These are phyloP conservation scores for Dicrostonyx torquatus DNA, from an alignment of 2,797 vertebrate genomes.

Conservation along the genomic window DNA sequence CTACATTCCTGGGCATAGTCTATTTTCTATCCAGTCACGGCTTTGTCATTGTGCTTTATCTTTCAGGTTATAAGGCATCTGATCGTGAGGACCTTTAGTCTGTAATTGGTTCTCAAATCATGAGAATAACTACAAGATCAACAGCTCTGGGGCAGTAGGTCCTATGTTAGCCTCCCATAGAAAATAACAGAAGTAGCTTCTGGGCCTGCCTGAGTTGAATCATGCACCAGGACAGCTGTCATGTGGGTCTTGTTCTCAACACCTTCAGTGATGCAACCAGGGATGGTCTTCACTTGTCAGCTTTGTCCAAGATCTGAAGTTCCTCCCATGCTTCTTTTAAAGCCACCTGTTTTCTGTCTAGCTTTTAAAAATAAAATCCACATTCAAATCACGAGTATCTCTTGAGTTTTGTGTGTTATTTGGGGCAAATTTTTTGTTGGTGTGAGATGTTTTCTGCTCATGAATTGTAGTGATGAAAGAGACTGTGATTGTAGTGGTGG, in stretches of 20 bases:
- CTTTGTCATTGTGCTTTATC: neutral
- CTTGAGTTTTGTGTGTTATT: neutral
- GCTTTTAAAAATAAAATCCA: neutral
- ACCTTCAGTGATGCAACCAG: constrained; percentile 89
- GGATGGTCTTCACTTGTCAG: constrained; percentile 53
- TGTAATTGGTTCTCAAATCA: constrained; percentile 48
- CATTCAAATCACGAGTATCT: neutral
- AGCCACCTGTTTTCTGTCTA: neutral
- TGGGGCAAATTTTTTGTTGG: neutral
- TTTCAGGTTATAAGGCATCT: constrained; percentile 55
- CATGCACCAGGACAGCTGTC: constrained; percentile 80
- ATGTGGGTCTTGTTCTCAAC: too few relatives aligned
- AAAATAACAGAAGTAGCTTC: constrained; percentile 84
- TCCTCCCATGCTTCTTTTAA: neutral
- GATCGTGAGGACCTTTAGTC: neutral
- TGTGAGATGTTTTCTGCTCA: neutral
- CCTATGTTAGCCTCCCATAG: constrained; percentile 85
- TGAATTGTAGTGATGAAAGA: neutral
- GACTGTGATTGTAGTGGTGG: neutral
- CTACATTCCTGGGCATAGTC: neutral
- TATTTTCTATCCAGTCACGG: neutral
- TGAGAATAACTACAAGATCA: neutral
- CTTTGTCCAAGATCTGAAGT: neutral
- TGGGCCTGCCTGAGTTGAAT: constrained; percentile 83
- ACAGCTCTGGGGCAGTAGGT: constrained; percentile 56